Conservation (phyloP, 92 coral and sea anemone species). For the Epizoanthus fatuus region DNA sequence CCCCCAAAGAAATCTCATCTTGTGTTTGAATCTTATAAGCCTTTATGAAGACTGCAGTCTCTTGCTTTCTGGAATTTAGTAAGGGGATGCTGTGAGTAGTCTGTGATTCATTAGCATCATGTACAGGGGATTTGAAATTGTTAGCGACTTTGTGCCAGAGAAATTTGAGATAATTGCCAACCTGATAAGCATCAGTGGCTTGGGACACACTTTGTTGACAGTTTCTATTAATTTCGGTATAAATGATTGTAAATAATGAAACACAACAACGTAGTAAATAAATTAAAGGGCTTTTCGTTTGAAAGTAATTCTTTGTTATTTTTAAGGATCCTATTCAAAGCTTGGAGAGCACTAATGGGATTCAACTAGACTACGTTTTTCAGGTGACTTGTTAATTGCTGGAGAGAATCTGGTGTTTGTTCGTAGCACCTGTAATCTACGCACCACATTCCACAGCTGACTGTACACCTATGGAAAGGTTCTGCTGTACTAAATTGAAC, state of each 20-base stretch:
- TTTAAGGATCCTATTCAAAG: conserved; percentile 16
- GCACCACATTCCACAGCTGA: not conserved
- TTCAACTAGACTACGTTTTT: conserved; percentile 2
- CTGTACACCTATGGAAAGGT: not conserved
- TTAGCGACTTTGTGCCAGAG: too few relatives aligned
- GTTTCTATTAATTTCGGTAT: not conserved
- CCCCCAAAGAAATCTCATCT: too few relatives aligned
- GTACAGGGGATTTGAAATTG: too few relatives aligned
- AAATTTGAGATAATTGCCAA: too few relatives aligned
- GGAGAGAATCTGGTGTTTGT: not conserved
- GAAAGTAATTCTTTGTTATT: conserved; percentile 5
- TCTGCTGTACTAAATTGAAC: too few relatives aligned
- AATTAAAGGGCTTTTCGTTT: not conserved
- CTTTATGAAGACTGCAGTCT: too few relatives aligned
- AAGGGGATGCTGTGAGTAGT: too few relatives aligned
- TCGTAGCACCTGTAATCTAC: not conserved
- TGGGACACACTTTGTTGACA: too few relatives aligned
- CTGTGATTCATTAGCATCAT: too few relatives aligned
- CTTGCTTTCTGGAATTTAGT: too few relatives aligned
- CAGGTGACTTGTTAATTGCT: conserved; percentile 23
- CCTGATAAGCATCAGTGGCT: too few relatives aligned
- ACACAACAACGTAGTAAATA: not conserved
- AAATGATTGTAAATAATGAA: not conserved
- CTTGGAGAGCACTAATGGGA: conserved; percentile 17
- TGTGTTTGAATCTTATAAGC: too few relatives aligned